Base-by-base conservation (phyloP, 1,140 invertebrate genomes). In the Tetraneura akinire region DNA sequence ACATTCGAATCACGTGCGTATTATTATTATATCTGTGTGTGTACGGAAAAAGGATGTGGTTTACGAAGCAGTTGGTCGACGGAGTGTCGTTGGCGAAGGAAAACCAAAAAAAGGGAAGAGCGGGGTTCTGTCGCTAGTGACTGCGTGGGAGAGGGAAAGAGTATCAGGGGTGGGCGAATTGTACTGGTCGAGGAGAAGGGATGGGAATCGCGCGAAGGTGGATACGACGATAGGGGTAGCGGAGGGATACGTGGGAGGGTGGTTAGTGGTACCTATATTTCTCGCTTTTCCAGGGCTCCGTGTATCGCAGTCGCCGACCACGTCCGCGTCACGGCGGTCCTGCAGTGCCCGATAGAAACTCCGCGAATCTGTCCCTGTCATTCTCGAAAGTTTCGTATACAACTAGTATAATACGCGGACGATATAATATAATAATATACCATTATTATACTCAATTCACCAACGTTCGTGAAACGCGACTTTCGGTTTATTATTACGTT, bases 311-410 rank as follows among this genome's bases (percentile, higher is more conserved):
- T 78, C 51, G 74, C n/a, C 55, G 74, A 78, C 74, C 74, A 62
- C 74, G 55, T 78, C 74, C 74, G 55, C 53, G 74, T 60, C 74
- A 78, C 42, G 57, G 32, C 55, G 74, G 74, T 78, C 55, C 74
- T 55, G n/a, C 37, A 74, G 68, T 51, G 47, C 68, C 10, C 13
- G 47, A 47, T 62, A 18, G 29, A 32, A n/a, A 10, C 29, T 9
- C 29, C 47, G 18, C 51, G 42, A 16, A 14, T 3, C 16, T 16
- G 6, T 29, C 42, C 8, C 68, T 26, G 23, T 29, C 26, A 2
- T 14, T 23, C 23, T 29, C 21, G 23, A 18, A 16, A 29, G 57
- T 23, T 23, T n/a, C 23, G 57, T 18, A 18, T 55, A 21, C n/a
- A n/a, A n/a, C n/a, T n/a, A n/a, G n/a, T n/a, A n/a, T n/a, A n/a